Evolutionary conservation across 1,140 invertebrate genomes (phyloP), one percentile per base, ranked within the genome.

Genomic region (Vollenhovia emeryi): DNA sequence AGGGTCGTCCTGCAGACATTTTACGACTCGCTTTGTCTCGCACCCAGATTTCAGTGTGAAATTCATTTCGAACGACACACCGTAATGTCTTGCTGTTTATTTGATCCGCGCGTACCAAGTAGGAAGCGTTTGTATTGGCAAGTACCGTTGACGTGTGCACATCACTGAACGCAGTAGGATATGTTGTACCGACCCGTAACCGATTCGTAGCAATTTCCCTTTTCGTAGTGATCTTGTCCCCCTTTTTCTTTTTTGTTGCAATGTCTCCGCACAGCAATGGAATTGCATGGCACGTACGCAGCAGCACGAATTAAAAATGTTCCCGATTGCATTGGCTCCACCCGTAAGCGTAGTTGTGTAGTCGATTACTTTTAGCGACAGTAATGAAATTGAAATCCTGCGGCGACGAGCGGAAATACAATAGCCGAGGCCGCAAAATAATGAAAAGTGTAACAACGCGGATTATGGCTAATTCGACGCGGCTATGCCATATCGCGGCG

Each of bases 181-280:
- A n/a, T n/a, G 40, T 21, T 64, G 27, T 43, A n/a, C 62, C 43
- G 59, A 79, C 24, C 21, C 36, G 9, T 76, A 27, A n/a, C n/a
- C 33, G 57, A n/a, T n/a, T 69, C 43, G 50, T 82, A 33, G 27
- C 36, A 43, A 71, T 73, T 82, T 71, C 15, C n/a, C 33, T 43
- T 69, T 43, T 52, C 50, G 48, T 69, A 69, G 64, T 27, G 18
- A 40, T 74, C 59, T 84, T 62, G 13, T 30, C 27, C 86, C 68
- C 18, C 48, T 0, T 30, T 18, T 69, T 79, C 36, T 82, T 55
- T 64, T 15, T 30, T 55, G 30, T 21, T 48, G 27, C 40, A 21
- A 62, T 69, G 60, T 83, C 75, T 82, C 50, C 59, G 79, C 74
- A 84, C 59, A 69, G 45, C 64, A 73, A 87, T 71, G 60, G 68